phyloP scores from a whole-genome alignment of 1,140 invertebrate species.

The Rhopalosiphum maidis region DNA sequence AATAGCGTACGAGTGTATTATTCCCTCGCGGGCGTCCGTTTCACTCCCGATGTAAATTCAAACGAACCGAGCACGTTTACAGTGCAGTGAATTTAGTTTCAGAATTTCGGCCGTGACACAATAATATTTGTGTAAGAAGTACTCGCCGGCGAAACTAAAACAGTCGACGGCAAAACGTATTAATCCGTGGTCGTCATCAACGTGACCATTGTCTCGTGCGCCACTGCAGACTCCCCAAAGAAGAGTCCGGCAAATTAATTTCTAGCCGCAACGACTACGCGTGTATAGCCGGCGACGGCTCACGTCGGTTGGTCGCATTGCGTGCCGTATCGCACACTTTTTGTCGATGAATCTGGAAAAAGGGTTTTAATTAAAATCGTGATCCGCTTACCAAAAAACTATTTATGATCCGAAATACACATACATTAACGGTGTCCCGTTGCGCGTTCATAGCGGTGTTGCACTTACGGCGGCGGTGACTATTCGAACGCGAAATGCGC shows the following conservation, averaged over 20 bases:
- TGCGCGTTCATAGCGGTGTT: not conserved
- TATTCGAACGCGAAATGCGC: not conserved
- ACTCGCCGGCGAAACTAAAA: not conserved
- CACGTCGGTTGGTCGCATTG: not conserved
- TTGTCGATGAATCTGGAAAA: not conserved
- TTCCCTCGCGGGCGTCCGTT: not conserved
- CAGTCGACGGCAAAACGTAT: not conserved
- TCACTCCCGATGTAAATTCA: not conserved
- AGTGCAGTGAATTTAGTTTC: not conserved
- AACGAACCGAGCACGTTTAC: not conserved
- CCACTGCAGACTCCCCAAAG: not conserved
- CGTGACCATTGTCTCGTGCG: not conserved
- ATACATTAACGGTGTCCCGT: conserved; percentile 1
- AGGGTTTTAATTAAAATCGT: conserved; percentile 29
- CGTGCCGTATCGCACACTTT: not conserved
- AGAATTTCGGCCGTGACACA: not conserved
- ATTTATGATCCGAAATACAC: conserved; percentile 5
- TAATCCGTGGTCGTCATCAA: not conserved
- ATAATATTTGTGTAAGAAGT: not conserved
- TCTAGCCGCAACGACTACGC: not conserved
- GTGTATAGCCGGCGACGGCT: not conserved
- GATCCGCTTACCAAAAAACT: conserved; percentile 9
- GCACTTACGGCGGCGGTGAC: not conserved
- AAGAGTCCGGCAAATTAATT: not conserved
- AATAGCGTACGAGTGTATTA: not conserved